Conservation (phyloP, 2,113 vertebrate species). For the Alligator mississippiensis region DNA sequence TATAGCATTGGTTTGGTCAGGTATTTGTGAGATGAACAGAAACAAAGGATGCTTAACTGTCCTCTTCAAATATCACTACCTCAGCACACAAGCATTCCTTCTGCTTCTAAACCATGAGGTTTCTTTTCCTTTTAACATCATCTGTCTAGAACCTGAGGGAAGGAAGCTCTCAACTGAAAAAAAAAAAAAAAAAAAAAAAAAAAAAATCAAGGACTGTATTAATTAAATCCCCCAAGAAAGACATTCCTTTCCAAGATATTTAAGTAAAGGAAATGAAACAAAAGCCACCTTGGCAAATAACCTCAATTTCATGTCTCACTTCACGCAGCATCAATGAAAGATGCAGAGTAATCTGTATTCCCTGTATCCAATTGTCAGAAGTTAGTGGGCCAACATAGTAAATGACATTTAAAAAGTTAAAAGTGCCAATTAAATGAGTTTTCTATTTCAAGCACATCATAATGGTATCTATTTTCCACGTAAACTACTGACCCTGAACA, state of each 20-base stretch:
- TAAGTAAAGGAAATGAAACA: background rate
- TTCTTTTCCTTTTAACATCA: background rate
- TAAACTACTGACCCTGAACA: background rate
- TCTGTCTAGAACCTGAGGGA: background rate
- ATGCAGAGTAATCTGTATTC: background rate
- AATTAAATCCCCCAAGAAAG: background rate
- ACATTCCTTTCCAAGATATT: background rate
- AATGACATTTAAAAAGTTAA: background rate
- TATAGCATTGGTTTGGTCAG: background rate
- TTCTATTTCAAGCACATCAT: background rate
- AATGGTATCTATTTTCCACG: background rate
- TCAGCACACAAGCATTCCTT: background rate
- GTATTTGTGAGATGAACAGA: background rate
- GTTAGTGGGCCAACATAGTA: background rate
- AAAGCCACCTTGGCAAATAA: background rate
- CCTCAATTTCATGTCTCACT: background rate
- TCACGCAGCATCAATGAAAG: background rate
- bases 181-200: background rate
- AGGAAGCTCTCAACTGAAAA: background rate
- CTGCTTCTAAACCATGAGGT: background rate
- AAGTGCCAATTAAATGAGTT: background rate
- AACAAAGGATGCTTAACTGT: background rate
- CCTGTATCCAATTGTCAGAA: background rate
- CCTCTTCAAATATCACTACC: background rate
- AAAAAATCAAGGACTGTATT: background rate